Evolutionary conservation across 1,140 invertebrate genomes (phyloP), one percentile per base, ranked within the genome.

Genomic region (Drosophila virilis): DNA sequence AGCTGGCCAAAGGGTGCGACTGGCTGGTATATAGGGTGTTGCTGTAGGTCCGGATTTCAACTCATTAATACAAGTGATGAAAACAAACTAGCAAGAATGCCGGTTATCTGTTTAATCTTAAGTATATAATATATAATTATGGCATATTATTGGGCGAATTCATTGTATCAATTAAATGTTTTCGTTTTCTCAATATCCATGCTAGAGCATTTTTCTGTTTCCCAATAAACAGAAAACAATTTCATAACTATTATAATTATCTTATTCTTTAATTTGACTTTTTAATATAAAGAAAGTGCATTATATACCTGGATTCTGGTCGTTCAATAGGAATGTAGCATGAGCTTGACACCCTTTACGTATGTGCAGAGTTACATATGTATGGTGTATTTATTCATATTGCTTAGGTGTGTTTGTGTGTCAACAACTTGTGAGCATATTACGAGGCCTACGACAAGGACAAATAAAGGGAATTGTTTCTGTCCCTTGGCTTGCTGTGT

Each of bases 21-120:
- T 51, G 59, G 40, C 48, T 68, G 52, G 42, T 70, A 59, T 66
- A 69, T 50, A 80, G 80, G 77, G 72, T 68, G 80, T 54, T 72
- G 51, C 58, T 35, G 17, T 22, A 13, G 33, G 51, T 52, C 12
- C 28, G 8, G 10, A 37, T 3, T n/a, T 32, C 33, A 46, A 13
- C 52, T 48, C 45, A 67, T 54, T 54, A 38, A 54, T 12, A 12
- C 6, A 17, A 15, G 13, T 13, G 32, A 17, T 7, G 48, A 9
- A 51, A 51, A 42, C 3, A 42, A 42, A 13, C 6, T 42, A 10
- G n/a, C n/a, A 42, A 13, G 13, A 42, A 42, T n/a, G n/a, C 0
- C 22, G 22, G 22, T 28, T 28, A 28, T 28, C 9, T 7, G 37
- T 40, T 9, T 40, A 9, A 40, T 40, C 22, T 22, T 40, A 40